Conservation (phyloP, 2,797 vertebrate species). For the Pangasius sanitwongsei region DNA sequence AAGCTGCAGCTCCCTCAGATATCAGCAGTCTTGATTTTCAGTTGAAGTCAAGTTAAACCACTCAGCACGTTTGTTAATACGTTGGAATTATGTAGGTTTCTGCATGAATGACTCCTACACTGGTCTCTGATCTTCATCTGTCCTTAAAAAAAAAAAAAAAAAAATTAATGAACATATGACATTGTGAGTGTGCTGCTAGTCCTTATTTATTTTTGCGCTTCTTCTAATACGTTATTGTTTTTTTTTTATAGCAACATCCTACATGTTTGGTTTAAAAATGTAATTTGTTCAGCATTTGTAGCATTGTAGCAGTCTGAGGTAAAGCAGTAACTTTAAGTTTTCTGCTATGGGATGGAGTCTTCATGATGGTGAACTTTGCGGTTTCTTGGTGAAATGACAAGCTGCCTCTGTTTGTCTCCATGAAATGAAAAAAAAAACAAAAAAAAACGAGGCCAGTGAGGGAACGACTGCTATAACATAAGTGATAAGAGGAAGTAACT, state of each 20-base stretch:
- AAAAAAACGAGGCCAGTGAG: neutral
- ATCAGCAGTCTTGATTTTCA: neutral
- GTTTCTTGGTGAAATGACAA: neutral
- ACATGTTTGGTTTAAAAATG: neutral
- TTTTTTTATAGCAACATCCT: neutral
- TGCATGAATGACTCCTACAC: neutral
- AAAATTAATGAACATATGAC: neutral
- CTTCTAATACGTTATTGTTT: neutral
- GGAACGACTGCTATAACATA: neutral
- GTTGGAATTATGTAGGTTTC: neutral
- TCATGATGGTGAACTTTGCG: neutral
- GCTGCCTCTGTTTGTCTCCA: neutral
- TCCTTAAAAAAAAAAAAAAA: neutral
- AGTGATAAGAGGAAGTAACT: neutral
- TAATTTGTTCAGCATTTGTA: neutral
- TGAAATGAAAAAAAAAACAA: neutral
- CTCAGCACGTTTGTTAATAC: neutral
- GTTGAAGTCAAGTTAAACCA: neutral
- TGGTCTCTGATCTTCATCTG: neutral
- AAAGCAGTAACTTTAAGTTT: neutral
- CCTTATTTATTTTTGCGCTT: neutral
- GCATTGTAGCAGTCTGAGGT: neutral
- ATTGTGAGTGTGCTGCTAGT: neutral
- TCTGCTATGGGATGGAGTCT: neutral
- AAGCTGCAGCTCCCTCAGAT: neutral